A percentile compares a stretch with the other conserved stretches of the same genome.
phyloP scores from a whole-genome alignment of 2,113 vertebrate genomes.

The Cichladusa arquata region DNA sequence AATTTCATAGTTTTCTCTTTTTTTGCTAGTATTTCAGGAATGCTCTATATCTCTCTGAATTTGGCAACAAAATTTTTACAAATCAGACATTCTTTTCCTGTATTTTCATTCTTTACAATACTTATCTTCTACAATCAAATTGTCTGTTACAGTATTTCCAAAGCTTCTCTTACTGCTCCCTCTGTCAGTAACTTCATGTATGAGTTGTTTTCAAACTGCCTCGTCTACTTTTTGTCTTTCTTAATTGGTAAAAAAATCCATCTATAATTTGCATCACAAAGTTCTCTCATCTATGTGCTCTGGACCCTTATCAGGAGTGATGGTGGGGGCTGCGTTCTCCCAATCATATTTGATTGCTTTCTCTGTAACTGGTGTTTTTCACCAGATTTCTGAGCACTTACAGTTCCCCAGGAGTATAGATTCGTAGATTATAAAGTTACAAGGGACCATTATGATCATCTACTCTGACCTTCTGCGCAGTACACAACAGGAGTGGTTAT shows the following conservation, averaged over 20 bases:
- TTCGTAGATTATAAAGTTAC: constrained; percentile 15
- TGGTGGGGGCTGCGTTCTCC: not conserved
- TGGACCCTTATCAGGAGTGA: not conserved
- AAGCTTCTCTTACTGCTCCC: not conserved
- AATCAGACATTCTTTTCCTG: not conserved
- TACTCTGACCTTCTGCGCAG: constrained; percentile 5
- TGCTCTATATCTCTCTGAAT: not conserved
- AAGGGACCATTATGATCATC: not conserved
- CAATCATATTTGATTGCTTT: not conserved
- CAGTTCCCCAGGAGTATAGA: not conserved
- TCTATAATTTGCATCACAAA: not conserved
- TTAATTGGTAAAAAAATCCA: not conserved
- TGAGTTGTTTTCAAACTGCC: not conserved
- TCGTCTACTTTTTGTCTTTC: not conserved
- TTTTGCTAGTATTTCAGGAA: not conserved
- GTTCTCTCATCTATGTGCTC: not conserved
- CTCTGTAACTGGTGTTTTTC: not conserved
- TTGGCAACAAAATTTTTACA: not conserved
- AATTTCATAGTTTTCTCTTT: not conserved
- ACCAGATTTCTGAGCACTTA: not conserved
- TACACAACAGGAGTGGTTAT: not conserved
- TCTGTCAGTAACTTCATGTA: not conserved
- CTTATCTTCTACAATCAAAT: not conserved
- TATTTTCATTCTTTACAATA: not conserved
- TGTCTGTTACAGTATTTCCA: not conserved